Conservation (phyloP, 2,797 vertebrate species). For the Geotria australis region DNA sequence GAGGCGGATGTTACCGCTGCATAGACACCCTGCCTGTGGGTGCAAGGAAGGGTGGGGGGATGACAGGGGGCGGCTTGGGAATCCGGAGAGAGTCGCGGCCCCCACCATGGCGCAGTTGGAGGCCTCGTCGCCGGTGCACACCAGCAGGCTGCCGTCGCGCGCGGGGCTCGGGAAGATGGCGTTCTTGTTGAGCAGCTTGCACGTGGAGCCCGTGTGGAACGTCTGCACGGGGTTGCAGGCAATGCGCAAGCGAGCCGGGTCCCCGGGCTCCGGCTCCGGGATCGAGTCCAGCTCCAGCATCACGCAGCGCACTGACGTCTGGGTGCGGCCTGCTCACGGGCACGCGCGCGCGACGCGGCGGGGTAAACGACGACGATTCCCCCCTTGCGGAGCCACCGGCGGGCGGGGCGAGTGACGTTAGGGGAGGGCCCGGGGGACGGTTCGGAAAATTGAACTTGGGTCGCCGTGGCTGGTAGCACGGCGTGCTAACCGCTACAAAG, state of each 20-base stretch:
- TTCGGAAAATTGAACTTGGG: neutral
- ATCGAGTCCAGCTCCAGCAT: conserved; percentile 45
- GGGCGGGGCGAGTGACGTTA: neutral
- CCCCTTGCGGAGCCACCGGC: no score
- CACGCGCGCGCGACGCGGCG: no score
- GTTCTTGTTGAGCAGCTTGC: conserved; percentile 69
- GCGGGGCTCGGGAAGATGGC: conserved; percentile 46
- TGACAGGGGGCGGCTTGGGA: no score
- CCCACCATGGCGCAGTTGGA: conserved; percentile 56
- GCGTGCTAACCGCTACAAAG: no score
- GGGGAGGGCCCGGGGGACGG: fast-evolving
- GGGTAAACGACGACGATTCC: no score
- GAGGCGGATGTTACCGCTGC: no score
- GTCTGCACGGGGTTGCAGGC: conserved; percentile 45
- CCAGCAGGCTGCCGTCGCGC: conserved; percentile 23
- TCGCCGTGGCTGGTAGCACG: neutral
- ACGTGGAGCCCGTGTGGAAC: conserved; percentile 43
- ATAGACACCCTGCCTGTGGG: no score
- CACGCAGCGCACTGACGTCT: conserved; percentile 35
- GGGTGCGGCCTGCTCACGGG: conserved; percentile 24
- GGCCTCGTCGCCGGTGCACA: conserved; percentile 64
- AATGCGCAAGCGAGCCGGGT: conserved; percentile 12
- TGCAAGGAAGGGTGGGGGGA: no score
- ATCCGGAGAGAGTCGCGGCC: no score
- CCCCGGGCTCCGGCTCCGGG: conserved; percentile 16